phyloP scores from a whole-genome alignment of 2,113 vertebrate species.

The Nerophis lumbriciformis region DNA sequence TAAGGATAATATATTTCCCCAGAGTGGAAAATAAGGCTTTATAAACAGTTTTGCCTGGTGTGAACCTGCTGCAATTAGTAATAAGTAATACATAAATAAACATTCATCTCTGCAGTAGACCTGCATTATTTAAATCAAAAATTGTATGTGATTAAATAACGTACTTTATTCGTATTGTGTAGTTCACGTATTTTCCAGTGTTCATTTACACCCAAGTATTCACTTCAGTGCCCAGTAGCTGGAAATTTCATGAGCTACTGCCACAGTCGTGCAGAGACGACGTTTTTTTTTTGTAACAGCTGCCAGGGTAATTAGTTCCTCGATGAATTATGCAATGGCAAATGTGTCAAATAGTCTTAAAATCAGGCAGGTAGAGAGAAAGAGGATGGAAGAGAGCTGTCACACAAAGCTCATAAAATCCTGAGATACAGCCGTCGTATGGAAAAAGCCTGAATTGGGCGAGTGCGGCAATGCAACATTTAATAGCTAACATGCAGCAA shows the following conservation, averaged over 20 bases:
- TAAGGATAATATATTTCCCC: constrained; percentile 29
- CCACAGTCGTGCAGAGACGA: constrained; percentile 52
- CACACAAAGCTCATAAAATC: constrained; percentile 46
- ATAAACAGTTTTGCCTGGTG: constrained; percentile 51
- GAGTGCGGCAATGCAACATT: constrained; percentile 12
- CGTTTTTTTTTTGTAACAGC: constrained; percentile 63
- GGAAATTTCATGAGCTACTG: constrained; percentile 46
- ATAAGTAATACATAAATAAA: constrained; percentile 9
- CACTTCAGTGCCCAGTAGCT: constrained; percentile 43
- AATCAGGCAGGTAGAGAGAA: constrained; percentile 50
- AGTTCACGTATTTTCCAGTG: constrained; percentile 8
- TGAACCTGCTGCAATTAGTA: constrained; percentile 18
- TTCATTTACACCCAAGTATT: constrained; percentile 40
- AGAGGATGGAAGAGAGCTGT: constrained; percentile 45
- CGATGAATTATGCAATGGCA: constrained; percentile 69
- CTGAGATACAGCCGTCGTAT: constrained; percentile 23
- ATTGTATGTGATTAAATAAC: constrained; percentile 21
- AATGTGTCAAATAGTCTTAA: constrained; percentile 61
- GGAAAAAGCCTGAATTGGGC: constrained; percentile 14
- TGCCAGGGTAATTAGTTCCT: constrained; percentile 69
- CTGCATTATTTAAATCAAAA: constrained; percentile 18
- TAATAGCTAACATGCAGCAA: background rate
- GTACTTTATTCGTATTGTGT: constrained; percentile 19
- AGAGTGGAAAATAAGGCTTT: constrained; percentile 32
- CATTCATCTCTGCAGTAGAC: constrained; percentile 12